Conservation (phyloP, 2,888 invertebrate species). For the Rhingia campestris region DNA sequence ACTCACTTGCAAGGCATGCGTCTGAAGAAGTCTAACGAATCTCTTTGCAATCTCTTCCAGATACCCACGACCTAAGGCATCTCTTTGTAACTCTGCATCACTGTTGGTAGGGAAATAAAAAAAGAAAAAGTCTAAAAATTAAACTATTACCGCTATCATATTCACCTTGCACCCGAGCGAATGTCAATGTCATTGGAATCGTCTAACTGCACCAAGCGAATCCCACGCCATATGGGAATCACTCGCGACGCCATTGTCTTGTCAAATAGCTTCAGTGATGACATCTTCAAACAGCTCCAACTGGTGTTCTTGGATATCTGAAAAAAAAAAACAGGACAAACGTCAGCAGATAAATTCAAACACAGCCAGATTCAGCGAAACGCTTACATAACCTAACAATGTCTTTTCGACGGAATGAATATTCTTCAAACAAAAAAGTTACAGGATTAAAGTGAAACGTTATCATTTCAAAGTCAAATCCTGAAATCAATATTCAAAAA, state of each 20-base stretch:
- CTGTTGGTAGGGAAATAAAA: background rate
- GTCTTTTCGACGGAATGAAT: constrained; percentile 1
- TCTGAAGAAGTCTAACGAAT: constrained; percentile 82
- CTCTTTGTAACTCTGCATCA: constrained; percentile 37
- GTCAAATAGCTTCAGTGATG: constrained; percentile 84
- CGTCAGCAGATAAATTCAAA: background rate
- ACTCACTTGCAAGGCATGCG: constrained; percentile 87
- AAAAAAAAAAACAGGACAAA: background rate
- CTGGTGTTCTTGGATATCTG: constrained; percentile 76
- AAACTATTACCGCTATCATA: constrained; percentile 12
- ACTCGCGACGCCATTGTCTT: constrained; percentile 85
- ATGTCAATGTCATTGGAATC: constrained; percentile 20
- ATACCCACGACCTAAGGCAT: constrained; percentile 33
- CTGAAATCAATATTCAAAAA: constrained; percentile 55
- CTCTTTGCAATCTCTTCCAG: constrained; percentile 46
- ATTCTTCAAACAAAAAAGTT: background rate
- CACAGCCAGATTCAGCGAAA: background rate
- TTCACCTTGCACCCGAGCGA: constrained; percentile 36
- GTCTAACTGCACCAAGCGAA: constrained; percentile 83
- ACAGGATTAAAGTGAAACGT: constrained; percentile 34
- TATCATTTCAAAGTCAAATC: constrained; percentile 21
- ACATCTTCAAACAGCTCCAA: constrained; percentile 81
- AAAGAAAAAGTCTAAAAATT: background rate
- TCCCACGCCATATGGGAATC: constrained; percentile 86
- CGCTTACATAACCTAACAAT: constrained; percentile 42